Evolutionary conservation across 30 jellyfish, hydroid and myxozoan genomes (phyloP).

Genomic region (Nemopilema nomurai): DNA sequence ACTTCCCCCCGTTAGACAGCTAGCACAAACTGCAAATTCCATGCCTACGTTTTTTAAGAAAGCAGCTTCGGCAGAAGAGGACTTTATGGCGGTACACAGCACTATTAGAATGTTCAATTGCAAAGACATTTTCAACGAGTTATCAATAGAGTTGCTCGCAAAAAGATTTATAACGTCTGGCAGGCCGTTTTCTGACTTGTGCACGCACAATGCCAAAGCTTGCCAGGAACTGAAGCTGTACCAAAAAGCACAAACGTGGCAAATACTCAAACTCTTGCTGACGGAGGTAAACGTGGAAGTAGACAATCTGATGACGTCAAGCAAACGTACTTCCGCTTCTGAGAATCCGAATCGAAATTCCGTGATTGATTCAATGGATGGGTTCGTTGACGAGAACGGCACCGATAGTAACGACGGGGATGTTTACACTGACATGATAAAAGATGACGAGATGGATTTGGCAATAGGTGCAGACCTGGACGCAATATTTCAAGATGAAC

Average conservation of each 20-base stretch:
- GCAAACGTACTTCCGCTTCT: constrained; percentile 35
- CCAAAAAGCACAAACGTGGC: constrained; percentile 90
- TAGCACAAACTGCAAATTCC: constrained; percentile 41
- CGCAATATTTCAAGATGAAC: constrained; percentile 89
- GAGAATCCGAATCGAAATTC: constrained; percentile 41
- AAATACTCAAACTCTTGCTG: constrained; percentile 48
- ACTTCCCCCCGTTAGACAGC: constrained; percentile 15
- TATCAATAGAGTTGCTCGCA: constrained; percentile 33
- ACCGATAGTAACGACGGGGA: constrained; percentile 56
- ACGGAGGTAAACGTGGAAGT: constrained; percentile 36
- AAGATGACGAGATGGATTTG: constrained; percentile 53
- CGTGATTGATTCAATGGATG: constrained; percentile 38
- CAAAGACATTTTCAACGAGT: constrained; percentile 25
- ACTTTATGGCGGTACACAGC: constrained; percentile 79
- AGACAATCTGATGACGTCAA: constrained; percentile 3
- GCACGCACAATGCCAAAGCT: constrained; percentile 62
- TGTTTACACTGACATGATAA: constrained; percentile 41
- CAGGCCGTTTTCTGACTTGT: constrained; percentile 45
- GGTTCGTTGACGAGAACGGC: constrained; percentile 15
- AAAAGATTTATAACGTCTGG: constrained; percentile 40
- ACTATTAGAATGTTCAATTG: constrained; percentile 62
- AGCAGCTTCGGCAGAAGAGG: constrained; percentile 64
- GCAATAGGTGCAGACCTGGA: constrained; percentile 89
- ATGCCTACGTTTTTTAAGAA: constrained; percentile 74
- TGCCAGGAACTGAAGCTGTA: constrained; percentile 62